phyloP scores from a whole-genome alignment of 2,888 invertebrate genomes.

The Xiphydria camelus region DNA sequence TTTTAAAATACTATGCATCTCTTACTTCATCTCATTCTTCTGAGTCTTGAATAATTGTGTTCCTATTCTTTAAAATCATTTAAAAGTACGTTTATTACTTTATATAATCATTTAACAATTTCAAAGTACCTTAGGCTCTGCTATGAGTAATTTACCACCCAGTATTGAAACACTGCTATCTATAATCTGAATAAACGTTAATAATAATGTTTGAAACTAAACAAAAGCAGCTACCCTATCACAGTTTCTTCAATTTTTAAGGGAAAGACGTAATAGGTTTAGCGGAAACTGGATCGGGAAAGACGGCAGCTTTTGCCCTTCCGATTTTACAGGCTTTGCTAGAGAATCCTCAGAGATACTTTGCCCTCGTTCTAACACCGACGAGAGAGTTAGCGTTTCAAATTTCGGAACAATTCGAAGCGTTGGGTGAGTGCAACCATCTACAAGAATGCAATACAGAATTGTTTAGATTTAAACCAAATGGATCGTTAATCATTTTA shows the following conservation, averaged over 20 bases:
- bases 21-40: no score
- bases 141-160: no score
- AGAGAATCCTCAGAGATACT: constrained; percentile 91
- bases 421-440: constrained; percentile 70
- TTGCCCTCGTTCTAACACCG: constrained; percentile 91
- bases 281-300: constrained; percentile 91
- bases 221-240: no score
- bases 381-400: constrained; percentile 98
- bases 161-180: no score
- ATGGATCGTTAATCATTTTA: constrained; percentile 10
- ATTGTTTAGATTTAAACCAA: neutral
- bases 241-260: constrained; percentile 59
- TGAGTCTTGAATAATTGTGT: no score
- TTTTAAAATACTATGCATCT: no score
- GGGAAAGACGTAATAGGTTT: constrained; percentile 80
- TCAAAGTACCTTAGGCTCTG: no score
- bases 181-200: no score
- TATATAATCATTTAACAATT: no score
- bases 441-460: neutral
- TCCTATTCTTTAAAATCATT: no score
- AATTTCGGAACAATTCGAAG: constrained; percentile 98
- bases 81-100: no score
- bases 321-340: constrained; percentile 92
- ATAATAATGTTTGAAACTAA: no score
- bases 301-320: constrained; percentile 96